These are phyloP conservation scores for Sternarchorhynchus goeldii DNA, from an alignment of 2,797 vertebrate species.

Conservation along the genomic window DNA sequence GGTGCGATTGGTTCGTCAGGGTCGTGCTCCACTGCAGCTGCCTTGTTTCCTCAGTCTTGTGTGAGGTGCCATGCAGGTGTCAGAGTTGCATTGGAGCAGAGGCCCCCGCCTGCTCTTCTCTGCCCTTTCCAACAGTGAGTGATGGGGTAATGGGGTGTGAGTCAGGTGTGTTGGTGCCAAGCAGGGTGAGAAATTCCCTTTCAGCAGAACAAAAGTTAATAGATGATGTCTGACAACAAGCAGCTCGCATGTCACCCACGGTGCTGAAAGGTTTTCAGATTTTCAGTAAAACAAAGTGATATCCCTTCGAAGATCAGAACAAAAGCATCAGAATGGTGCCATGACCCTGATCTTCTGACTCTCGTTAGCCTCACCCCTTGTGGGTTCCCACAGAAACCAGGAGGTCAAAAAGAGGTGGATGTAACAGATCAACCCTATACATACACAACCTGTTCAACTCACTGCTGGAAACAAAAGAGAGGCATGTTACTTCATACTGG, in stretches of 20 bases:
- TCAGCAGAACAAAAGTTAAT: slow-evolving; percentile 3
- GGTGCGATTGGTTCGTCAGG: slow-evolving; percentile 18
- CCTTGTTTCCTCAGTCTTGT: slow-evolving; percentile 20
- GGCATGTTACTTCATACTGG: too few relatives aligned
- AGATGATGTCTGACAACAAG: background rate
- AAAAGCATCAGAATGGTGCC: background rate
- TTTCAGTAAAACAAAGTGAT: background rate
- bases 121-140: slow-evolving; percentile 15
- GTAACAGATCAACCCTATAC: background rate
- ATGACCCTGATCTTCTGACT: background rate
- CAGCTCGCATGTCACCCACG: background rate
- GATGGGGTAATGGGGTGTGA: slow-evolving; percentile 13
- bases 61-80: slow-evolving; percentile 40
- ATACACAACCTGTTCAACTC: background rate
- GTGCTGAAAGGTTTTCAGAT: background rate
- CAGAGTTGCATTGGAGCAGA: slow-evolving; percentile 10
- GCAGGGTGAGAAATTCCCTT: slow-evolving; percentile 26
- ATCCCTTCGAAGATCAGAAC: too few relatives aligned
- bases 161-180: slow-evolving; percentile 19
- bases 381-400: background rate
- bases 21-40: slow-evolving; percentile 5
- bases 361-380: too few relatives aligned
- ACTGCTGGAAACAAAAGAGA: too few relatives aligned
- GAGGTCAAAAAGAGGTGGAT: background rate
- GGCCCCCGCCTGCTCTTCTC: background rate